phyloP scores from a whole-genome alignment of 1,140 invertebrate genomes.

The Cataglyphis hispanica region DNA sequence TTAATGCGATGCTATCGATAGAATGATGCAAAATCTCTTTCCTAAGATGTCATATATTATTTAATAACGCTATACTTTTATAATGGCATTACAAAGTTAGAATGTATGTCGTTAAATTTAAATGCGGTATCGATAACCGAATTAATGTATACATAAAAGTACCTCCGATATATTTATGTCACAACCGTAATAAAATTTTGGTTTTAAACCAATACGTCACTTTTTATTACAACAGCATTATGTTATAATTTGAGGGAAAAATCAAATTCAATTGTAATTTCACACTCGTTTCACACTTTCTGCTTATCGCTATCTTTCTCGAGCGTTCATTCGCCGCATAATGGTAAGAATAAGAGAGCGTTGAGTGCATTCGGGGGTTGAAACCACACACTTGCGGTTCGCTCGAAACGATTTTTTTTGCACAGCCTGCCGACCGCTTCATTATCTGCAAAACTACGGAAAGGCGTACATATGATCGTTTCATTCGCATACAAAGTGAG shows the following conservation, averaged over 20 bases:
- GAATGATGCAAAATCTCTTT: neutral
- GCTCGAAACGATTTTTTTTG: conserved; percentile 54
- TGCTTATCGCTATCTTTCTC: neutral
- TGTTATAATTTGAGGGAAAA: conserved; percentile 20
- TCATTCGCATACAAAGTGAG: conserved; percentile 78
- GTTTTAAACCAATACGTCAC: conserved; percentile 16
- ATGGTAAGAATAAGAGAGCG: conserved; percentile 58
- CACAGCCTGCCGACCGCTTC: conserved; percentile 67
- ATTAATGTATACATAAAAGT: conserved; percentile 38
- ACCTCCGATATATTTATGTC: conserved; percentile 33
- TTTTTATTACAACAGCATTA: conserved; percentile 34
- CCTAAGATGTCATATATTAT: neutral
- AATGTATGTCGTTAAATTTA: conserved; percentile 37
- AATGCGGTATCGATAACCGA: conserved; percentile 25
- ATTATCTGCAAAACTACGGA: conserved; percentile 70
- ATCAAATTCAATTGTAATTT: conserved; percentile 15
- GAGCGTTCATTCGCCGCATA: neutral
- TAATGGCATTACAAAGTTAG: conserved; percentile 8
- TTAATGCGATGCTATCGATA: conserved; percentile 1
- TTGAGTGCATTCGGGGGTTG: neutral
- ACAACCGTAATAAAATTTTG: conserved; percentile 32
- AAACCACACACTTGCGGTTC: conserved; percentile 56
- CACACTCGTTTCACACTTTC: neutral
- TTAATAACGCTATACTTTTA: neutral
- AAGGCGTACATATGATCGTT: conserved; percentile 77